These are phyloP conservation scores for Caenorhabditis sp. DNA, from an alignment of 2,888 invertebrate species.

Conservation along the genomic window DNA sequence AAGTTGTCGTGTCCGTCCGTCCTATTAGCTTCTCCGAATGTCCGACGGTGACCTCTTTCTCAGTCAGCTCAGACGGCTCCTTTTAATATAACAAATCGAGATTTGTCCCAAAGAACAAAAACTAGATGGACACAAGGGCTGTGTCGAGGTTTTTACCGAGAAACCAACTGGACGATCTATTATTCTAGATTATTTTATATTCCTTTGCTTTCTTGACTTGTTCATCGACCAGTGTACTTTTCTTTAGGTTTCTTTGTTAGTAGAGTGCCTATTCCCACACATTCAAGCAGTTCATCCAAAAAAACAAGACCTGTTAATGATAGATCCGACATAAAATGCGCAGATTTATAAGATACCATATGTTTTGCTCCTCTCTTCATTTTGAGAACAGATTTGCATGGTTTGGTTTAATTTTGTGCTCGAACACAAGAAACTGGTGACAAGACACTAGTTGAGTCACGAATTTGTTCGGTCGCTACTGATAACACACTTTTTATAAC, in stretches of 20 bases:
- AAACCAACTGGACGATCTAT: constrained; percentile 8
- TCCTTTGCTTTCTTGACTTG: background rate
- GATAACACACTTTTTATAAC: background rate
- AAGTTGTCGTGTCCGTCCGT: constrained; percentile 9
- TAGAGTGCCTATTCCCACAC: constrained; percentile 7
- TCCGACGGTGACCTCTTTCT: background rate
- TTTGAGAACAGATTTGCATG: background rate
- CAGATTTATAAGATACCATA: background rate
- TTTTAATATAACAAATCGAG: constrained; percentile 2
- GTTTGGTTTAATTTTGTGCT: background rate
- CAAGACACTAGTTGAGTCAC: background rate
- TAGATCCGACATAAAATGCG: background rate
- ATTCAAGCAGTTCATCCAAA: background rate
- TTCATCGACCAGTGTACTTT: constrained; percentile 21
- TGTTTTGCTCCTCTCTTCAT: background rate
- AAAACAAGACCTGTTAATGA: too few relatives aligned
- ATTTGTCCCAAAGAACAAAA: too few relatives aligned
- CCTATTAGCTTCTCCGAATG: constrained; percentile 10
- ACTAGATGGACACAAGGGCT: too few relatives aligned
- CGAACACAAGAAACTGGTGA: background rate
- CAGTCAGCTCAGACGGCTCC: background rate
- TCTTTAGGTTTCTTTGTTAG: constrained; percentile 25
- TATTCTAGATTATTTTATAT: background rate
- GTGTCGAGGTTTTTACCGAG: too few relatives aligned
- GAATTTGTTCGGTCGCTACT: constrained; percentile 12